These are phyloP conservation scores for Chloroceryle amazona DNA, from an alignment of 2,797 vertebrate species.

Conservation along the genomic window DNA sequence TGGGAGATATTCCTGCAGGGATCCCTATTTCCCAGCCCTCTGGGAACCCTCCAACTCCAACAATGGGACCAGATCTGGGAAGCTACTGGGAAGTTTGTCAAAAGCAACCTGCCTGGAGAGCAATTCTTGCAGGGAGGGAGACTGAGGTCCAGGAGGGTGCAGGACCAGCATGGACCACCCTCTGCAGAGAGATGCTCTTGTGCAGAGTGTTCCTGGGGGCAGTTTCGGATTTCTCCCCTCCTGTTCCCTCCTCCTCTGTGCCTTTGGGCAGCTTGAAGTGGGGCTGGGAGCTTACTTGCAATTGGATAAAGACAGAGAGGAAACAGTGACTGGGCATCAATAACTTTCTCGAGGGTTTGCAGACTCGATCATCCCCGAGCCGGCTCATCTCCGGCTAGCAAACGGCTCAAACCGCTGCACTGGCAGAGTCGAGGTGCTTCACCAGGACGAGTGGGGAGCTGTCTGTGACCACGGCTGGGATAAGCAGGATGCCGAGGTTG, in stretches of 20 bases:
- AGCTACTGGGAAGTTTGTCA: fast-evolving
- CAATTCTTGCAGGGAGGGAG: not conserved
- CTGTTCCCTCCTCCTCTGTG: not conserved
- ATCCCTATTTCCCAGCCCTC: not conserved
- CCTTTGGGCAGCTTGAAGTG: not conserved
- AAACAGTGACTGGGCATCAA: not conserved
- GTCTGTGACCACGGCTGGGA: constrained; percentile 44
- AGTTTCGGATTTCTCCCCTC: not conserved
- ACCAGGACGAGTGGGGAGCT: constrained; percentile 30
- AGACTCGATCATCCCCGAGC: not conserved
- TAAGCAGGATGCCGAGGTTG: not conserved
- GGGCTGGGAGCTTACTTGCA: not conserved
- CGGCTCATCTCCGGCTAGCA: not conserved
- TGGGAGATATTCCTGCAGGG: not conserved
- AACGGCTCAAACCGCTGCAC: not conserved
- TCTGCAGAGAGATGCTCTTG: not conserved
- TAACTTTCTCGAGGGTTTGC: not conserved
- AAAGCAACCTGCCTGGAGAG: not conserved
- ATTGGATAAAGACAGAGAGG: not conserved
- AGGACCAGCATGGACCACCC: not conserved
- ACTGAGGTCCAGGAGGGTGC: not conserved
- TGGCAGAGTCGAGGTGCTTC: constrained; percentile 49
- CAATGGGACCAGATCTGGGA: not conserved
- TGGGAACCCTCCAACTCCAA: not conserved
- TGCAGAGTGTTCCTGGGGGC: not conserved